phyloP scores from a whole-genome alignment of 2,113 vertebrate species.

The Podiceps cristatus region DNA sequence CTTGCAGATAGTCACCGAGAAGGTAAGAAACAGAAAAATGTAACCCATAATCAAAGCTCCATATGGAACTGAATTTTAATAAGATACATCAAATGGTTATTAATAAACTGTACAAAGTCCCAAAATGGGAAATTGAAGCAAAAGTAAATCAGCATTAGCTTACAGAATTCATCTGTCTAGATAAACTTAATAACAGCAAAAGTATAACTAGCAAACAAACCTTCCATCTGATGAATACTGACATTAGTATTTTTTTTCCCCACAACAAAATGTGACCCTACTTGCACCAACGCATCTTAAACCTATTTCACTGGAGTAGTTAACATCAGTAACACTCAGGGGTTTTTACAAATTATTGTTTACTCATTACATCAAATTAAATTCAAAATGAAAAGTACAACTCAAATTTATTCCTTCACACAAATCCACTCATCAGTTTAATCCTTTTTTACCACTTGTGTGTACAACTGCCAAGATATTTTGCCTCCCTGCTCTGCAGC shows the following conservation, averaged over 20 bases:
- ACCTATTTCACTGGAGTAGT: not conserved
- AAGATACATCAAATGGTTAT: not conserved
- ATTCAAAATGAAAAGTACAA: not conserved
- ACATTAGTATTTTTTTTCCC: not conserved
- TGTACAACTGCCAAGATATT: not conserved
- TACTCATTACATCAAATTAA: not conserved
- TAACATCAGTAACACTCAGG: not conserved
- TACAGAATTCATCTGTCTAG: not conserved
- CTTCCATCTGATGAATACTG: not conserved
- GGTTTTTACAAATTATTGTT: not conserved
- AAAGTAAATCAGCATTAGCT: not conserved
- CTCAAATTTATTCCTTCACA: not conserved
- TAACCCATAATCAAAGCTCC: not conserved
- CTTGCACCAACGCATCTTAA: not conserved
- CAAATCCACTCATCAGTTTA: not conserved
- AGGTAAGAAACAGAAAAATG: not conserved
- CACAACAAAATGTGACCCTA: not conserved
- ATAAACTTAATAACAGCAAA: not conserved
- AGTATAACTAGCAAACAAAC: not conserved
- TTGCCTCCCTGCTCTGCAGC: not conserved
- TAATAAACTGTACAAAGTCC: not conserved
- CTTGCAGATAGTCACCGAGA: rapidly evolving
- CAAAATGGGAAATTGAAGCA: not conserved
- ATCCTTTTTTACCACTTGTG: not conserved
- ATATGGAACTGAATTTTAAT: not conserved